Base-by-base conservation (phyloP, 2,797 vertebrate species). In the Mallotus villosus region DNA sequence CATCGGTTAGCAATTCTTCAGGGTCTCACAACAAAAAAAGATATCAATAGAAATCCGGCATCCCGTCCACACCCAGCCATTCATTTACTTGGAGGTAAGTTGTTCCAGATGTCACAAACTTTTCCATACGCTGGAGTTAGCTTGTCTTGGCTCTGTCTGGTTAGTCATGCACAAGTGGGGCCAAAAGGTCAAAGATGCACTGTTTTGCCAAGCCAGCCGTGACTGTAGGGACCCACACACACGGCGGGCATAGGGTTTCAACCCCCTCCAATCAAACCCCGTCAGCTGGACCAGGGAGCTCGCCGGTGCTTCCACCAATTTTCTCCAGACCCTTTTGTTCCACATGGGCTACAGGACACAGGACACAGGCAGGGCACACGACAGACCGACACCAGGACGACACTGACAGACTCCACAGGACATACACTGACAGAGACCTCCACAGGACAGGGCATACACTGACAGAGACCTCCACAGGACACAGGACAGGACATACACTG, bases 71-170 rank as follows among this genome's bases (percentile, higher is more conserved):
- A 55, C 51, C 51, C 16, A 53, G 16, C 77, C 74, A 75, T 80
- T 85, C 71, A 86, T 88, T 88, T 82, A 73, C 74, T 29, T 1
- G 69, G 70, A 61, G 78, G 74, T 84, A 85, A 89, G 57, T 21
- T 78, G 74, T 91, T 89, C 85, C 88, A 90, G 89, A 91, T 90
- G 87, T 79, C 77, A 66, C 46, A 22, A 66, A 62, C 8, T 65
- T 74, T 77, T 80, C 71, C 77, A 80, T 49, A 69, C 49, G 11
- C 72, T 58, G 5, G 53, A 72, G 51, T 71, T 77, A 68, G 78
- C 75, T 74, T 78, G 72, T 67, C 71, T 77, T 12, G 71, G 75
- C 73, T 78, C 65, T 1, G 71, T 71, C 77, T 73, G 74, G 76
- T 75, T 66, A 77, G 34, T 62, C 70, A 67, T 55, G 24, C 68